Evolutionary conservation across 1,140 invertebrate genomes (phyloP).

Genomic region (Drosophila simulans): DNA sequence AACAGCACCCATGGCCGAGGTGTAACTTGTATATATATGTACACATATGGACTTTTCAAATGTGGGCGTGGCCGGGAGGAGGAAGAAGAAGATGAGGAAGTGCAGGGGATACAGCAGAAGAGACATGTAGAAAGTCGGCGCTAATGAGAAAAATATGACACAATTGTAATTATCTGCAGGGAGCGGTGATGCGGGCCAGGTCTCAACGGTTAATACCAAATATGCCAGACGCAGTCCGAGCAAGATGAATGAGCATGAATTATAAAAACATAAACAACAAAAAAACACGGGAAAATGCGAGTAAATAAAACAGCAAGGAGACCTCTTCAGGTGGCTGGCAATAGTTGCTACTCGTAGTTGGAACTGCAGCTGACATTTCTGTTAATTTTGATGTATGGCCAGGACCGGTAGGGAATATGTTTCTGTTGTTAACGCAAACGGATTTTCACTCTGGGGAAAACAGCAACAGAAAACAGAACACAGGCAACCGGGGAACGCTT

Average conservation of each 20-base stretch:
- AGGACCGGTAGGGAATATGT: conserved; percentile 33
- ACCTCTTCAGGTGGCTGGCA: conserved; percentile 47
- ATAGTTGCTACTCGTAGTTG: conserved; percentile 69
- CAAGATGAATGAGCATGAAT: conserved; percentile 83
- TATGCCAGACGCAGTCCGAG: conserved; percentile 61
- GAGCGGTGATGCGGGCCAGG: conserved; percentile 36
- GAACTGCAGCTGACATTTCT: conserved; percentile 80
- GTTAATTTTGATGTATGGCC: conserved; percentile 80
- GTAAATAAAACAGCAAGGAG: conserved; percentile 29
- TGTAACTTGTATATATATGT: background rate
- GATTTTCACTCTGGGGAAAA: conserved; percentile 60
- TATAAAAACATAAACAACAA: conserved; percentile 80
- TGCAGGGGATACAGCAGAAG: conserved; percentile 14
- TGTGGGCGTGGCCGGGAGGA: conserved; percentile 33
- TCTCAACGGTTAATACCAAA: conserved; percentile 71
- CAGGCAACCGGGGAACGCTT: conserved; percentile 49
- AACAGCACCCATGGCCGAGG: conserved; percentile 52
- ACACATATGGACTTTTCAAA: conserved; percentile 24
- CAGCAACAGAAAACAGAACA: background rate
- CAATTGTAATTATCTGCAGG: conserved; percentile 79
- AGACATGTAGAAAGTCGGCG: conserved; percentile 61
- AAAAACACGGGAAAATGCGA: conserved; percentile 24
- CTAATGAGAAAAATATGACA: conserved; percentile 83
- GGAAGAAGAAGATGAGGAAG: background rate
- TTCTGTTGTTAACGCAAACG: conserved; percentile 61